These are phyloP conservation scores for Scaptomyza montana DNA, from an alignment of 1,140 invertebrate species.

Conservation along the genomic window DNA sequence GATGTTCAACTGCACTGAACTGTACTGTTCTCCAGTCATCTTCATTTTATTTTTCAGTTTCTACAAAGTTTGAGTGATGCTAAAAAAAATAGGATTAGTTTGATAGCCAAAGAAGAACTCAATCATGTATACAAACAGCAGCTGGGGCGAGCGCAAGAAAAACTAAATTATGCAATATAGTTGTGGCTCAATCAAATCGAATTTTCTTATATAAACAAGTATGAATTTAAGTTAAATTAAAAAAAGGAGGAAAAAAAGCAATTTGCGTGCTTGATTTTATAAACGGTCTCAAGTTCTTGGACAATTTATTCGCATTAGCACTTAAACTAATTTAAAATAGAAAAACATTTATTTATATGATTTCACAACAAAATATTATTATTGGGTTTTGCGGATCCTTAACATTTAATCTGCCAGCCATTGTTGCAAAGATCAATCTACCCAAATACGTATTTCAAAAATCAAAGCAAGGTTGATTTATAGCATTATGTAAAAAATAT, in stretches of 20 bases:
- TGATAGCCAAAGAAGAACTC: slow-evolving; percentile 44
- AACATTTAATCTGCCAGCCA: background rate
- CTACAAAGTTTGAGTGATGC: slow-evolving; percentile 32
- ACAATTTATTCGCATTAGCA: slow-evolving; percentile 12
- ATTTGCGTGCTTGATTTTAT: background rate
- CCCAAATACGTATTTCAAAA: background rate
- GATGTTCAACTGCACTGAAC: background rate
- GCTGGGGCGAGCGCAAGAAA: slow-evolving; percentile 9
- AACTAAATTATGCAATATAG: slow-evolving; percentile 28
- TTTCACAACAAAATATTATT: background rate
- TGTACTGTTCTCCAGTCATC: background rate
- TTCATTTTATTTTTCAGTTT: slow-evolving; percentile 5
- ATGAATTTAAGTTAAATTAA: background rate
- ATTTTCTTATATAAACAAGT: slow-evolving; percentile 22
- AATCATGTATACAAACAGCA: slow-evolving; percentile 51
- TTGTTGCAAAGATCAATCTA: background rate
- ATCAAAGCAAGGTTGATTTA: slow-evolving; percentile 8
- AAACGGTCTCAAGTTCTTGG: background rate
- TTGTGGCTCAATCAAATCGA: slow-evolving; percentile 2
- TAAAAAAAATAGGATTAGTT: slow-evolving; percentile 28
- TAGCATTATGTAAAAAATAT: background rate
- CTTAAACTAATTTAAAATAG: background rate
- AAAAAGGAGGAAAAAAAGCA: slow-evolving; percentile 1
- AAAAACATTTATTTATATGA: background rate
- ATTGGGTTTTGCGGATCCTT: background rate